phyloP scores from a whole-genome alignment of 2,888 invertebrate species.

The Escarpia spicata region DNA sequence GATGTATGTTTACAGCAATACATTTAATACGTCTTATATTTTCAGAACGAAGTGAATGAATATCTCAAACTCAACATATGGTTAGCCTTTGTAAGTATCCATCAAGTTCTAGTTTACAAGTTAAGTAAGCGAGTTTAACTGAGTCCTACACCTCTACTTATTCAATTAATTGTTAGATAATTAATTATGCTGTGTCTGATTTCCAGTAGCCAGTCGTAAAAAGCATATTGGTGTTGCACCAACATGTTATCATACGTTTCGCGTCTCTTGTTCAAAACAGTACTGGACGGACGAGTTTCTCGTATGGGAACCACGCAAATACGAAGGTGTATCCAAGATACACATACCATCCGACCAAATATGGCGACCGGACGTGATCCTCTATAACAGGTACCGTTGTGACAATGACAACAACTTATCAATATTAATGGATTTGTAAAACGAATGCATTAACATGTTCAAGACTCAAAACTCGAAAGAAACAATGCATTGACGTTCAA shows the following conservation, averaged over 20 bases:
- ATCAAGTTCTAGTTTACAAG: neutral
- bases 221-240: too few species aligned
- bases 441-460: neutral
- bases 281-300: neutral
- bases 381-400: neutral
- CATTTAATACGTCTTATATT: neutral
- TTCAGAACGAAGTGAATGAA: neutral
- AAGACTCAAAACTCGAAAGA: too few species aligned
- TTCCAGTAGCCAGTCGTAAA: too few species aligned
- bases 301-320: neutral
- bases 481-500: neutral
- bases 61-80: neutral
- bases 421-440: neutral
- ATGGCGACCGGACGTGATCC: neutral
- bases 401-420: neutral
- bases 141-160: too few species aligned
- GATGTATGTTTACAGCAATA: neutral
- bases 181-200: too few species aligned
- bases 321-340: neutral
- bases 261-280: neutral
- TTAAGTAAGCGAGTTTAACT: too few species aligned
- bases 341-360: neutral
- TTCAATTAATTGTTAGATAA: too few species aligned
- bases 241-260: too few species aligned
- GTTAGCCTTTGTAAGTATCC: neutral